phyloP scores from a whole-genome alignment of 2,888 invertebrate genomes.

The Sisyra nigra region DNA sequence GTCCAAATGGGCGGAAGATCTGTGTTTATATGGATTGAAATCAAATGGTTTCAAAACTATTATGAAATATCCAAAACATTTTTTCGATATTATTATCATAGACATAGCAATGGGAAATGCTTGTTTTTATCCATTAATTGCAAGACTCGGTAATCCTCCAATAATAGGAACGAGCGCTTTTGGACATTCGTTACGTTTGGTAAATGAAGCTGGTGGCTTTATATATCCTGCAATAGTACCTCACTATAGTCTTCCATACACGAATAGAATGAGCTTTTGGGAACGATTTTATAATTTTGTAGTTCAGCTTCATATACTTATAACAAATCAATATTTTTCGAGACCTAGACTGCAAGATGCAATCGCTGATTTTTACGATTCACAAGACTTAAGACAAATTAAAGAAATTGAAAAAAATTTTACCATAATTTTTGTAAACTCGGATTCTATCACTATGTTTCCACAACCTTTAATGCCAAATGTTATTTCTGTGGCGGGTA shows the following conservation, averaged over 20 bases:
- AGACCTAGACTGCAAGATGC: neutral
- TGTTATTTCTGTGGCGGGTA: slow-evolving; percentile 18
- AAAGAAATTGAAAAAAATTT: slow-evolving; percentile 18
- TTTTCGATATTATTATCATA: slow-evolving; percentile 7
- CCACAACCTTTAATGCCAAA: slow-evolving; percentile 20
- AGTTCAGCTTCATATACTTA: neutral
- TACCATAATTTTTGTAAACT: slow-evolving; percentile 21
- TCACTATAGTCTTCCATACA: neutral
- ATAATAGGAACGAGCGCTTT: slow-evolving; percentile 1
- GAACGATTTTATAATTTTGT: slow-evolving; percentile 4
- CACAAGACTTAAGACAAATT: slow-evolving; percentile 6
- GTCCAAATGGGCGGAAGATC: too few relatives aligned
- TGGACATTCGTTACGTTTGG: neutral
- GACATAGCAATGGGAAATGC: slow-evolving; percentile 3
- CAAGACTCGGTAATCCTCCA: neutral
- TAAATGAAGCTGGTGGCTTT: neutral
- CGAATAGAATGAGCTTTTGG: slow-evolving; percentile 4
- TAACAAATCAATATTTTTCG: too few relatives aligned
- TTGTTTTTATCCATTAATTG: slow-evolving; percentile 5
- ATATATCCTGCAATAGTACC: slow-evolving; percentile 3
- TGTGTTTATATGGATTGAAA: neutral
- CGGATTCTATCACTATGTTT: slow-evolving; percentile 20
- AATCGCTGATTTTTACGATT: neutral
- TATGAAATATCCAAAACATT: slow-evolving; percentile 2
- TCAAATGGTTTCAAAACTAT: neutral